Evolutionary conservation across 1,140 invertebrate genomes (phyloP).

Genomic region (Homarus americanus): DNA sequence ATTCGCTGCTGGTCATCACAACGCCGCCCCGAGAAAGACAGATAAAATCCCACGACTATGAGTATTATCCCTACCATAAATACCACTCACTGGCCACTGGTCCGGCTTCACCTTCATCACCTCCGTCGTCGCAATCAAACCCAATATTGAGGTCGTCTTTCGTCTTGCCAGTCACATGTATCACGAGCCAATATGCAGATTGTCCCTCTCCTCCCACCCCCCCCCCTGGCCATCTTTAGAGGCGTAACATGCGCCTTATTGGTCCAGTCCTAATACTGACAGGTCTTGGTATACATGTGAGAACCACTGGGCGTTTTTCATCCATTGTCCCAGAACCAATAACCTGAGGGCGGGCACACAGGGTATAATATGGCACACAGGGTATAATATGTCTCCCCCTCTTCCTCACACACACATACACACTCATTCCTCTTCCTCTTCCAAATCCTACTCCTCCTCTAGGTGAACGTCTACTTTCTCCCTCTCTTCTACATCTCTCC

Average conservation of each 20-base stretch:
- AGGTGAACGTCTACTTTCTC: background rate
- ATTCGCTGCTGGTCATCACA: too few species aligned
- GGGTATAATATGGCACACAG: conserved; percentile 12
- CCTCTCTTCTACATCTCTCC: background rate
- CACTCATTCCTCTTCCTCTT: too few species aligned
- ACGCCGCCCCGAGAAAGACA: too few species aligned
- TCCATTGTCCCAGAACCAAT: conserved; percentile 32
- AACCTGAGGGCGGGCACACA: conserved; percentile 9
- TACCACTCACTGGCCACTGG: background rate
- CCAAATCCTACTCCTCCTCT: background rate
- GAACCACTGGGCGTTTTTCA: conserved; percentile 34
- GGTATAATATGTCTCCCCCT: too few species aligned
- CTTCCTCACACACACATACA: conserved; percentile 16
- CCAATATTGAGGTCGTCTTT: conserved; percentile 55
- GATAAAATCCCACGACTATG: conserved; percentile 19
- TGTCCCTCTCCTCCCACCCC: too few species aligned
- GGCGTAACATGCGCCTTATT: conserved; percentile 17
- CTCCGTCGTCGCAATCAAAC: conserved; percentile 38
- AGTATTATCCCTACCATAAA: conserved; percentile 31
- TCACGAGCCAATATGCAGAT: conserved; percentile 54
- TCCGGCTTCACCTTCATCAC: conserved; percentile 8
- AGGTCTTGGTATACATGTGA: conserved; percentile 20
- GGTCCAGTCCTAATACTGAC: background rate
- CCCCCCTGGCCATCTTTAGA: conserved; percentile 11
- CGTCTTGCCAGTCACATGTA: conserved; percentile 37